Evolutionary conservation across 2,113 vertebrate genomes (phyloP).

Genomic region (Perognathus longimembris): DNA sequence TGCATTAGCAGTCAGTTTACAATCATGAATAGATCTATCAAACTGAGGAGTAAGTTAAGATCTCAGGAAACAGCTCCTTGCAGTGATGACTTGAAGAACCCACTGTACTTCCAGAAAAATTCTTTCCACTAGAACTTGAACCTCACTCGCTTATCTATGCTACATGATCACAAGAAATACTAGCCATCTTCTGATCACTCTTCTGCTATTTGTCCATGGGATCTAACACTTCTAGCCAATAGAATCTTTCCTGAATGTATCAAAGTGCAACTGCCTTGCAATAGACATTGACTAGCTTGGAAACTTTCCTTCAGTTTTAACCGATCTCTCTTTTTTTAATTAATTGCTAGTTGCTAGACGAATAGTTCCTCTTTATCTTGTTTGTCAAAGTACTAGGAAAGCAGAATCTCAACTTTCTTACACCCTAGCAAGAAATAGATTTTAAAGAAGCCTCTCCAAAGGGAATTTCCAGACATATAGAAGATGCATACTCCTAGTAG

Average conservation of each 20-base stretch:
- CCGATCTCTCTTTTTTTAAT: neutral
- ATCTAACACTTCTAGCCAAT: neutral
- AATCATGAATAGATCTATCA: too few relatives aligned
- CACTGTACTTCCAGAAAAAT: neutral
- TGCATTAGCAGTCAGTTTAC: neutral
- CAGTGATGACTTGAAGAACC: neutral
- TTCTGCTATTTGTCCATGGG: too few relatives aligned
- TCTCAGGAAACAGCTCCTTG: neutral
- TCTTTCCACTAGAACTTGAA: neutral
- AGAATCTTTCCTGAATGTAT: neutral
- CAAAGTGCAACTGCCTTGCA: neutral
- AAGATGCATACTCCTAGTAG: neutral
- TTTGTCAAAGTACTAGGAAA: neutral
- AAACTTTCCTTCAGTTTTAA: neutral
- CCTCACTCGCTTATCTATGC: neutral
- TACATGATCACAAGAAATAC: fast-evolving
- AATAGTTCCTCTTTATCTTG: neutral
- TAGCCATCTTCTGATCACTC: too few relatives aligned
- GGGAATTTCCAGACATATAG: neutral
- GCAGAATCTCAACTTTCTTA: neutral
- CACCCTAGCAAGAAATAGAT: neutral
- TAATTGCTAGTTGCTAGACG: neutral
- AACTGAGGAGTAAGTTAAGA: neutral
- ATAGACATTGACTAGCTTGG: neutral
- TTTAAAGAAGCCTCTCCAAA: neutral